A percentile compares a stretch with the other conserved stretches of the same genome.
Conservation (phyloP, 2,113 vertebrate species). For the Bucco capensis region DNA sequence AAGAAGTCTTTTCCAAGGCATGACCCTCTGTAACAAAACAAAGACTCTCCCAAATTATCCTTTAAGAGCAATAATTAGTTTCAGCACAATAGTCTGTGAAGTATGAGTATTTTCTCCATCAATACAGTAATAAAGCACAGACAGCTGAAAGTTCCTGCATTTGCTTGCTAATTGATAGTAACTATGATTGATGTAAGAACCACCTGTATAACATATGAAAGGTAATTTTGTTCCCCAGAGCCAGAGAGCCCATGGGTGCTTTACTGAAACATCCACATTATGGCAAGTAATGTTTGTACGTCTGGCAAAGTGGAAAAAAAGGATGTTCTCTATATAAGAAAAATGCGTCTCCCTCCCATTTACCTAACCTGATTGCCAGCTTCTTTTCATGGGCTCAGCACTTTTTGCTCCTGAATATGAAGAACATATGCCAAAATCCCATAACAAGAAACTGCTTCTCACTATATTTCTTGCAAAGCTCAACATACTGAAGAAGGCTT, state of each 20-base stretch:
- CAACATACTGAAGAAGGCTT: not conserved
- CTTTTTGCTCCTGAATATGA: not conserved
- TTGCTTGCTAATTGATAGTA: not conserved
- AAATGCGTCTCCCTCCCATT: not conserved
- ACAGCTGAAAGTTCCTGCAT: not conserved
- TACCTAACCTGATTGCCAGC: not conserved
- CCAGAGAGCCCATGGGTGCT: not conserved
- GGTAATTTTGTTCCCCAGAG: not conserved
- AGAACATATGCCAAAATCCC: constrained; percentile 31
- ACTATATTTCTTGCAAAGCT: not conserved
- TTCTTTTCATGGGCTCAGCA: constrained; percentile 27
- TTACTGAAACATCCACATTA: not conserved
- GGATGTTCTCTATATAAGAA: not conserved
- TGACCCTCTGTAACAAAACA: not conserved
- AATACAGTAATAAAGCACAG: not conserved
- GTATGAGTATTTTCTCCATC: not conserved
- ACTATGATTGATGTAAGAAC: not conserved
- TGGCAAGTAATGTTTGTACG: not conserved
- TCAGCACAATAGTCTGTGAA: not conserved
- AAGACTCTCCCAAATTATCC: not conserved
- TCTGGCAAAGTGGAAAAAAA: not conserved
- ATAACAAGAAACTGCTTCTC: constrained; percentile 7
- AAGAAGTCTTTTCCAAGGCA: not conserved
- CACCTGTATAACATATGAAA: not conserved
- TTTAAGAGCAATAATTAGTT: not conserved